Evolutionary conservation across 1,140 invertebrate genomes (phyloP), one percentile per base, ranked within the genome.

Genomic region (Drosophila parabipectinata): DNA sequence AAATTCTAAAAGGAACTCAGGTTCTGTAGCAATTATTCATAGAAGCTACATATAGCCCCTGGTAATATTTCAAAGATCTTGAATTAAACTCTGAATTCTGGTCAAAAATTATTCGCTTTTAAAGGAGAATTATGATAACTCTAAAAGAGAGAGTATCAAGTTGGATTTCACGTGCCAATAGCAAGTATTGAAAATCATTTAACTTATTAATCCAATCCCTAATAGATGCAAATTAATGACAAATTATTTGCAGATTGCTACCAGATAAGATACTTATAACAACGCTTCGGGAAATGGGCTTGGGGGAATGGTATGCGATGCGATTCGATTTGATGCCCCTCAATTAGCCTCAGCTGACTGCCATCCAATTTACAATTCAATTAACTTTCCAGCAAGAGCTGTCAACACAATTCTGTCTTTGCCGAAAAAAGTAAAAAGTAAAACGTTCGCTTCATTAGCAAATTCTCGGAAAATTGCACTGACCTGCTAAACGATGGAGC

Each of bases 341-440:
- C 81, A 85, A 85, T 85, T 87, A 85, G 82, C 78, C 52, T 39
- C 58, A 62, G 53, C 50, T 61, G 72, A 72, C 67, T 84, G 50
- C 66, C 69, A 57, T 62, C 69, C 82, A 87, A 87, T 85, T 87
- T 81, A 87, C 78, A 87, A 82, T 85, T 85, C 81, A 85, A 85
- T 85, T 85, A 85, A 85, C 73, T 85, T 87, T 77, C 79, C 64
- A 85, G 63, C 67, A 72, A 62, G 34, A 66, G 73, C 81, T 84
- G 77, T 84, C 81, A 87, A 73, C 82, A 84, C 73, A 71, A 56
- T 63, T 72, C 39, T 56, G 56, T 44, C 41, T 32, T 51, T 24
- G 45, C 61, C 24, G 24, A 44, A 58, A 61, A 66, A 64, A 69
- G 55, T 73, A 58, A 61, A 66, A 64, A 69, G 55, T 73, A 85